A percentile compares a stretch with the other conserved stretches of the same genome.
These are phyloP conservation scores for Pogoniulus pusillus DNA, from an alignment of 2,797 vertebrate species.

Conservation along the genomic window DNA sequence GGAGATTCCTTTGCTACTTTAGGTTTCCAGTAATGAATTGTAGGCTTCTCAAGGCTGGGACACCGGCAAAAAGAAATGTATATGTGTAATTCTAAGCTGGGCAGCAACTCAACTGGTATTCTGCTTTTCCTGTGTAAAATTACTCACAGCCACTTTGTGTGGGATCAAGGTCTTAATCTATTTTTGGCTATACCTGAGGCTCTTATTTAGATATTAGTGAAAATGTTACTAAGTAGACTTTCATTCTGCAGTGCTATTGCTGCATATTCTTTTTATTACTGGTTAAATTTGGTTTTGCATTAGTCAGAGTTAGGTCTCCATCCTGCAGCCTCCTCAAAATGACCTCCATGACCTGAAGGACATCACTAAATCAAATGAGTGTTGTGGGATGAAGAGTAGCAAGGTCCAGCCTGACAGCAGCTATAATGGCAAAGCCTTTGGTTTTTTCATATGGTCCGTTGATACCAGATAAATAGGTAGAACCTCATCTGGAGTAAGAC, in stretches of 20 bases:
- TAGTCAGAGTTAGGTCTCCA: not conserved
- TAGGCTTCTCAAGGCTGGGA: not conserved
- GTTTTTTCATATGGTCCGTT: not conserved
- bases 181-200: conserved; percentile 29
- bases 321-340: not conserved
- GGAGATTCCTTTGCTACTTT: conserved; percentile 15
- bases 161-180: conserved; percentile 48
- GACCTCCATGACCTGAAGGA: not conserved
- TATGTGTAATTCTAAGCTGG: not conserved
- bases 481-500: not conserved
- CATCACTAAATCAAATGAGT: not conserved
- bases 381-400: not conserved
- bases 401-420: not conserved
- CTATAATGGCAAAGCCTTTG: not conserved
- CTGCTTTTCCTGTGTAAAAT: conserved; percentile 56
- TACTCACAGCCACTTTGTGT: conserved; percentile 48
- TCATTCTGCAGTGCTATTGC: not conserved
- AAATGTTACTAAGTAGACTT: conserved; percentile 18
- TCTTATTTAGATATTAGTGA: conserved; percentile 50
- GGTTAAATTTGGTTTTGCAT: not conserved
- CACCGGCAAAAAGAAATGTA: not conserved
- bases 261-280: not conserved
- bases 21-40: conserved; percentile 19
- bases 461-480: not conserved
- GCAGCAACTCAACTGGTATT: conserved; percentile 24